Percentiles rank a stretch among this genome's conserved stretches.
phyloP scores from a whole-genome alignment of 2,888 invertebrate species.

The Hedychridium roseum region DNA sequence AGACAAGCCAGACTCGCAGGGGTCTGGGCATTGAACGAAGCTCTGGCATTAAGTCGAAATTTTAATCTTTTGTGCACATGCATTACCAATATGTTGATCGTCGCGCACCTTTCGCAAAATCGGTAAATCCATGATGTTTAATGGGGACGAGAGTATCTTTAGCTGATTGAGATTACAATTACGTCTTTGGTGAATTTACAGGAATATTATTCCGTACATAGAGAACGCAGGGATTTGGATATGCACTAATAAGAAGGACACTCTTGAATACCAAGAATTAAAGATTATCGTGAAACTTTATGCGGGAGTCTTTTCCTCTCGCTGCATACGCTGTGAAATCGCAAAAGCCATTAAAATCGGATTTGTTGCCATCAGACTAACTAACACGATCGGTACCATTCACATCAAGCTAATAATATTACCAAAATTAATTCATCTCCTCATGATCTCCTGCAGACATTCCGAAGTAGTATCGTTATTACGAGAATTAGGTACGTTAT shows the following conservation, averaged over 20 bases:
- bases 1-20: constrained; percentile 68
- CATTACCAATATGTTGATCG: constrained; percentile 67
- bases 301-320: constrained; percentile 61
- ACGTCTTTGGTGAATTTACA: constrained; percentile 16
- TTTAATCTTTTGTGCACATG: constrained; percentile 67
- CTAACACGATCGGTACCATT: constrained; percentile 53
- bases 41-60: constrained; percentile 66
- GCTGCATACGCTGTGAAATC: constrained; percentile 59
- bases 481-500: constrained; percentile 58
- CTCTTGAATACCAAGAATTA: constrained; percentile 64
- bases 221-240: constrained; percentile 62
- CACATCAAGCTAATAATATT: constrained; percentile 53
- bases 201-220: constrained; percentile 48
- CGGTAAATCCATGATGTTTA: constrained; percentile 42
- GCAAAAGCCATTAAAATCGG: constrained; percentile 60
- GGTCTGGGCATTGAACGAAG: constrained; percentile 68
- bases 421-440: constrained; percentile 58
- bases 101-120: constrained; percentile 53
- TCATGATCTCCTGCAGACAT: constrained; percentile 57
- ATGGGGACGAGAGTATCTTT: not conserved
- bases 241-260: constrained; percentile 57
- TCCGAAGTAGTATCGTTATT: constrained; percentile 62
- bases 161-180: not conserved
- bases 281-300: constrained; percentile 63
- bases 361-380: constrained; percentile 57